Conservation (phyloP, 2,888 invertebrate genomes). For the Helicoverpa assulta region DNA sequence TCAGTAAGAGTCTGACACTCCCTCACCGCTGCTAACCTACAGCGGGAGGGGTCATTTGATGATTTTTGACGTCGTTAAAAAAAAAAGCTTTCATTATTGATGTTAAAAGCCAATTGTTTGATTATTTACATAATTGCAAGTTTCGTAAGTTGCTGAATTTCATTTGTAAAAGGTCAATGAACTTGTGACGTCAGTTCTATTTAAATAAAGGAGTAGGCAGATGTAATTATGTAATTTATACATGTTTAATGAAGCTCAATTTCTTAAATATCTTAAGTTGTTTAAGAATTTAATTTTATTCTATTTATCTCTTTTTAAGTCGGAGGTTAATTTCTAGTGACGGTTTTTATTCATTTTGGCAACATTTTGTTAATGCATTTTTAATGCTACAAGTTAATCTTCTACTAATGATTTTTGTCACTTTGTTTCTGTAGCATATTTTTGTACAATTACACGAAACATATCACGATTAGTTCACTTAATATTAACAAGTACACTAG, state of each 20-base stretch:
- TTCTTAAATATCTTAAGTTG: slow-evolving; percentile 17
- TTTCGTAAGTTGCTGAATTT: slow-evolving; percentile 3
- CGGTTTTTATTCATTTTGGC: not conserved
- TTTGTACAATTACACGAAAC: too few species aligned
- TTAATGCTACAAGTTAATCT: not conserved
- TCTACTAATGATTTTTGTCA: not conserved
- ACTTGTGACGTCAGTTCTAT: not conserved
- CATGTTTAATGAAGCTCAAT: not conserved
- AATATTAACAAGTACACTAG: too few species aligned
- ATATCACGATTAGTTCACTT: too few species aligned
- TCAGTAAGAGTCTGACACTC: too few species aligned
- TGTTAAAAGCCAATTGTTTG: not conserved
- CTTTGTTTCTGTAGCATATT: not conserved
- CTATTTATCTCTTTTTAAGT: not conserved
- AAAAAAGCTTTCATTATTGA: slow-evolving; percentile 24
- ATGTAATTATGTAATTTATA: not conserved
- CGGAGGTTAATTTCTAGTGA: not conserved
- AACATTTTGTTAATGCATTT: not conserved
- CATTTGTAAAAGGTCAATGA: not conserved
- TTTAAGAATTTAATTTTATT: slow-evolving; percentile 6
- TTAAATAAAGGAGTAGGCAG: not conserved
- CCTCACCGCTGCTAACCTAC: too few species aligned
- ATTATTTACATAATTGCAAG: slow-evolving; percentile 23
- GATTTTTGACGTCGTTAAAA: too few species aligned
- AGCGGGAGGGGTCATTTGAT: too few species aligned